phyloP scores from a whole-genome alignment of 2,888 invertebrate genomes.

The Allygus modestus region DNA sequence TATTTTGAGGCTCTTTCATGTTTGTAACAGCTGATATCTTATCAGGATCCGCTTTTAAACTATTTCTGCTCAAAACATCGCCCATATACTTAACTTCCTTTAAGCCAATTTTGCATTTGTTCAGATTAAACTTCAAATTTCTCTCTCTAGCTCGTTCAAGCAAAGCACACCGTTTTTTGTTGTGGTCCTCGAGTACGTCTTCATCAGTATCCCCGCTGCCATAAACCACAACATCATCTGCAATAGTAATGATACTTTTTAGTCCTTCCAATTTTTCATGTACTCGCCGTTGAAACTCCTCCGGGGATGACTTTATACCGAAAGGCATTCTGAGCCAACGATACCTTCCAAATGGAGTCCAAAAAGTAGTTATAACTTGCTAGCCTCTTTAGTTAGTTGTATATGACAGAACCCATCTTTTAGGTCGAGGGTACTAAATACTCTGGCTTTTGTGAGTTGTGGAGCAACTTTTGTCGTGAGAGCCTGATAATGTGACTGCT shows the following conservation, averaged over 20 bases:
- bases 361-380: not conserved
- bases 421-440: too few species aligned
- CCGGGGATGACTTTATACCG: too few species aligned
- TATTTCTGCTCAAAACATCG: not conserved
- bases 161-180: not conserved
- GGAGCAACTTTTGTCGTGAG: too few species aligned
- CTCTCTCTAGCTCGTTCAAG: too few species aligned
- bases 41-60: not conserved
- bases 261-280: not conserved
- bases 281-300: conserved; percentile 1
- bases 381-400: not conserved
- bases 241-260: not conserved
- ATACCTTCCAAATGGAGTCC: too few species aligned
- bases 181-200: not conserved
- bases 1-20: conserved; percentile 34
- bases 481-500: too few species aligned
- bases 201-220: not conserved
- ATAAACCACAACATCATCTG: too few species aligned
- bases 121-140: too few species aligned
- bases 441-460: too few species aligned
- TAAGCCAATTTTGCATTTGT: not conserved
- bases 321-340: too few species aligned
- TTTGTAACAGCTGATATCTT: conserved; percentile 13
- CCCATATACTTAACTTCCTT: conserved; percentile 23
- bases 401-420: too few species aligned